Evolutionary conservation across 2,113 vertebrate species (phyloP).

Genomic region (Cryptoleucopteryx plumbea): DNA sequence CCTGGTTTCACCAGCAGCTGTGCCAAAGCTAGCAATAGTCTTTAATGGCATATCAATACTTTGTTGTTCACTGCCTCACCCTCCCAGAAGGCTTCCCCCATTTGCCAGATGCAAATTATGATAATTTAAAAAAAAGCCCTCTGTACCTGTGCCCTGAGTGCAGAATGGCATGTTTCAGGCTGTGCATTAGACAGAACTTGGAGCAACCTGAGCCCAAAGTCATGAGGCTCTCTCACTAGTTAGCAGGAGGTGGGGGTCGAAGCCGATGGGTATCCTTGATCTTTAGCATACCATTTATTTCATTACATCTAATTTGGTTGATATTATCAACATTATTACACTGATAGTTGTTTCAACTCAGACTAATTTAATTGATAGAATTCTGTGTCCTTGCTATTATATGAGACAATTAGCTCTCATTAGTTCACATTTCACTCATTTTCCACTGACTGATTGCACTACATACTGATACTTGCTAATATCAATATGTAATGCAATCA

Average conservation of each 20-base stretch:
- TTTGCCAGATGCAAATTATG: background rate
- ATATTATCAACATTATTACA: constrained; percentile 83
- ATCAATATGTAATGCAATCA: constrained; percentile 85
- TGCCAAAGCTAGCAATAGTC: background rate
- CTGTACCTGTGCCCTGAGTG: background rate
- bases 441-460: constrained; percentile 80
- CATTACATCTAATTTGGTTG: constrained; percentile 81
- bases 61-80: background rate
- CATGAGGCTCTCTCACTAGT: background rate
- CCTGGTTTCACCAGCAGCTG: background rate
- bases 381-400: constrained; percentile 82
- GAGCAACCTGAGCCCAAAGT: constrained; percentile 46
- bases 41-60: background rate
- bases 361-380: constrained; percentile 84
- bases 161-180: background rate
- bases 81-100: background rate
- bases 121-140: background rate
- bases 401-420: constrained; percentile 85
- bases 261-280: constrained; percentile 44
- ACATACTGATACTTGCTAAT: constrained; percentile 75
- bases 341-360: constrained; percentile 82
- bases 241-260: background rate
- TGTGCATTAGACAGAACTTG: background rate
- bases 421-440: constrained; percentile 83
- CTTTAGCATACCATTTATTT: constrained; percentile 74